phyloP scores from a whole-genome alignment of 2,113 vertebrate genomes.

The Cardinalis cardinalis region DNA sequence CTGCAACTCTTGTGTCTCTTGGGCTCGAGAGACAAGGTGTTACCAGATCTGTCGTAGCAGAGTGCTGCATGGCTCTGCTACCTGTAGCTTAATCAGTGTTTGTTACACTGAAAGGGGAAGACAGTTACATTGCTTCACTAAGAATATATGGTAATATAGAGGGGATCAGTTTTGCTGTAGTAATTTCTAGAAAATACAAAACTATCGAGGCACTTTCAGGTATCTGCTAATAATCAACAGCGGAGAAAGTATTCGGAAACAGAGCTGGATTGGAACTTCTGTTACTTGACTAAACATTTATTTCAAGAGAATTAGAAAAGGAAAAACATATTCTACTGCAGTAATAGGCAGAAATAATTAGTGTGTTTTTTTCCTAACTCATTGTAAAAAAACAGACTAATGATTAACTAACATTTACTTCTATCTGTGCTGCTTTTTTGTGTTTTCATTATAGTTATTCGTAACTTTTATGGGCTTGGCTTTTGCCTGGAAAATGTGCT shows the following conservation, averaged over 20 bases:
- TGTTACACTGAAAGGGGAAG: not conserved
- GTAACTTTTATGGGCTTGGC: not conserved
- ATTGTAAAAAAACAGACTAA: not conserved
- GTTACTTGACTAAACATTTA: not conserved
- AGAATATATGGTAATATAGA: not conserved
- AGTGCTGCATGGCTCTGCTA: not conserved
- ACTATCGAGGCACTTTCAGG: not conserved
- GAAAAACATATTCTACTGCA: not conserved
- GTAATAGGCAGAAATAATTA: not conserved
- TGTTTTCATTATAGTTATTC: constrained; percentile 5
- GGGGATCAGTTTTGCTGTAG: not conserved
- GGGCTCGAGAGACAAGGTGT: not conserved
- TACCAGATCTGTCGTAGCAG: not conserved
- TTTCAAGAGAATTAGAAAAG: not conserved
- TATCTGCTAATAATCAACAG: not conserved
- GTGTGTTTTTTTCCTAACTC: not conserved
- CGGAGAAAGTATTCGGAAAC: not conserved
- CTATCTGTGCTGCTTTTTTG: not conserved
- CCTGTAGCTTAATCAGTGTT: not conserved
- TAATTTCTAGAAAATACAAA: not conserved
- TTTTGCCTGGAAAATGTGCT: not conserved
- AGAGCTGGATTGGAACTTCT: not conserved
- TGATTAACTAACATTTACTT: not conserved
- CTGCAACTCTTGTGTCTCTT: not conserved
- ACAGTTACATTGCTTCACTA: not conserved